phyloP scores from a whole-genome alignment of 2,888 invertebrate genomes.

The Syrphus vitripennis region DNA sequence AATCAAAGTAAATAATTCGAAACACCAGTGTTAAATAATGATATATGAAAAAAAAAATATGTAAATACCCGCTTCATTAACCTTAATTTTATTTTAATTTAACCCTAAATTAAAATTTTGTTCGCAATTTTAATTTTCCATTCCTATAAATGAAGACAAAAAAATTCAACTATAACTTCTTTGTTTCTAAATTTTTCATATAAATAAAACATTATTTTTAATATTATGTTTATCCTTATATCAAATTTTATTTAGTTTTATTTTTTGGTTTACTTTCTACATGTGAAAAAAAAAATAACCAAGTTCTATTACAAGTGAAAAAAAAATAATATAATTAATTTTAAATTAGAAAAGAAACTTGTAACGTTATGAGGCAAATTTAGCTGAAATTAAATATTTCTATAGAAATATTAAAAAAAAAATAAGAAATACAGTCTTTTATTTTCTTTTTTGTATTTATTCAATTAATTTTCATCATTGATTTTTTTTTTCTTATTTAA shows the following conservation, averaged over 20 bases:
- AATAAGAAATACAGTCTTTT: slow-evolving; percentile 54
- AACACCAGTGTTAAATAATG: slow-evolving; percentile 67
- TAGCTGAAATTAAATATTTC: slow-evolving; percentile 71
- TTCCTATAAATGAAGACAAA: not conserved
- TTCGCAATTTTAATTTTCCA: slow-evolving; percentile 22
- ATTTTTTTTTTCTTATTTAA: slow-evolving; percentile 19
- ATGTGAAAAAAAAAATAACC: slow-evolving; percentile 58
- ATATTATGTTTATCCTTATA: slow-evolving; percentile 7
- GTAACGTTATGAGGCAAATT: slow-evolving; percentile 77
- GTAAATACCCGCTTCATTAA: slow-evolving; percentile 59
- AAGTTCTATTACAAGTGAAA: slow-evolving; percentile 63
- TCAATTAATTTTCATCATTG: slow-evolving; percentile 27
- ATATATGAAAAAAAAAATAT: slow-evolving; percentile 26
- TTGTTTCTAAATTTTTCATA: slow-evolving; percentile 53
- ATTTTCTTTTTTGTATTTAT: slow-evolving; percentile 31
- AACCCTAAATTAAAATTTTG: slow-evolving; percentile 8
- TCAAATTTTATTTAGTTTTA: slow-evolving; percentile 21
- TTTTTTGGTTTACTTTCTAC: slow-evolving; percentile 14
- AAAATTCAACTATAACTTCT: not conserved
- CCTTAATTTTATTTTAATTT: slow-evolving; percentile 44
- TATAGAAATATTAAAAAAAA: slow-evolving; percentile 60
- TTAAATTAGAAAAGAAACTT: slow-evolving; percentile 74
- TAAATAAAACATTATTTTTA: slow-evolving; percentile 5
- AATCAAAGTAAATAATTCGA: slow-evolving; percentile 65
- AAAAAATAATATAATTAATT: slow-evolving; percentile 46